Evolutionary conservation across 2,888 invertebrate genomes (phyloP), one percentile per base, ranked within the genome.

Genomic region (Cosmopolites sordidus): DNA sequence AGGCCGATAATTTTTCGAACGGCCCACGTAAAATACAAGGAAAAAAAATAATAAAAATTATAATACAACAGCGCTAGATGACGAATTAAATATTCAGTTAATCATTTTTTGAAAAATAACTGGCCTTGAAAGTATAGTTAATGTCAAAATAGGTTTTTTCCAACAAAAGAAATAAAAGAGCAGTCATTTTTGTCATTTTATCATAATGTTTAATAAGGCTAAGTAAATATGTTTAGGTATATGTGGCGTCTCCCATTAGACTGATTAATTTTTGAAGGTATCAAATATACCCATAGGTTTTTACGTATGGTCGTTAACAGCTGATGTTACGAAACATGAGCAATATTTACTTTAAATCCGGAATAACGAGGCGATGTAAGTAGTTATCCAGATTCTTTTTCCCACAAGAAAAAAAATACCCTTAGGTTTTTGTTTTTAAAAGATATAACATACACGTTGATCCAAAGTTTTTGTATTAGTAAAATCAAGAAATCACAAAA

Each of bases 191-290:
- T 43, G 41, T 37, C 49, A 43, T 43, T 49, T 49, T 43, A 49
- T 43, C 33, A 33, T 11, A 49, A 43, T 15, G 30, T n/a, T 18
- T 44, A 50, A 50, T 50, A 50, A 50, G 50, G 42, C 43, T 42
- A 49, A 49, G 49, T 50, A 44, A 44, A 50, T 50, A 50, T 18
- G 43, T 43, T 50, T 38, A 50, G 50, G 50, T 50, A 43, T 50
- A 43, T 50, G 37, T 38, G 29, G 17, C 22, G 16, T 12, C 37
- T n/a, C 12, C 50, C 39, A 50, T 50, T 50, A 50, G 29, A 22
- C 50, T 50, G 50, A 50, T 50, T 50, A 50, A 44, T 37, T 44
- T 50, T 50, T 50, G 42, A 38, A 50, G 33, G 43, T 50, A 47
- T 39, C 27, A 47, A 22, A 43, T 18, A 11, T n/a, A 41, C 17